A percentile compares a stretch with the other conserved stretches of the same genome.
phyloP scores from a whole-genome alignment of 2,113 vertebrate genomes.

The Forbesichthys papilliferus region DNA sequence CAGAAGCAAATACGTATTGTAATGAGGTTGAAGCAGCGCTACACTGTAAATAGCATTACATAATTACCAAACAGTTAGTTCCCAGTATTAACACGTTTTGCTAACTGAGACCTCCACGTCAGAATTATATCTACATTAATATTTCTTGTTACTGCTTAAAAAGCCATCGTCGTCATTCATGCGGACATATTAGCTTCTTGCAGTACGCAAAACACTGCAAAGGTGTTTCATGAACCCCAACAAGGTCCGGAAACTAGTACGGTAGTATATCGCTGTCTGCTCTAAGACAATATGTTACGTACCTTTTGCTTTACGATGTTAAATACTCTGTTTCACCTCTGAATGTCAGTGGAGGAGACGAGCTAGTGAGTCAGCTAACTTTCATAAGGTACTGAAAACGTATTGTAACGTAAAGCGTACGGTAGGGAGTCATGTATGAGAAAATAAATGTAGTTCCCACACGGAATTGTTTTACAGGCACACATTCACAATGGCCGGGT shows the following conservation, averaged over 20 bases:
- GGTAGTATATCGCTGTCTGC: background rate
- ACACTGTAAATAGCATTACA: too few species aligned
- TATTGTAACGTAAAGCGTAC: too few species aligned
- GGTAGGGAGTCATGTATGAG: background rate
- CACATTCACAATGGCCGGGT: constrained; percentile 55
- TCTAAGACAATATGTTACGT: background rate
- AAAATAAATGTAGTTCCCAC: constrained; percentile 12
- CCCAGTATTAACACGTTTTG: too few species aligned
- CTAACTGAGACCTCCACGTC: too few species aligned
- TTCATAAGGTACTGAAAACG: constrained; percentile 42
- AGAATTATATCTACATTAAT: too few species aligned
- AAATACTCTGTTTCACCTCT: background rate
- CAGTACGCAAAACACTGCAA: background rate
- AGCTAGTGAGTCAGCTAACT: background rate
- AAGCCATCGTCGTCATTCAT: too few species aligned
- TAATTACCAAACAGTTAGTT: too few species aligned
- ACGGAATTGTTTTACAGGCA: constrained; percentile 39
- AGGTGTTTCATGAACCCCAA: background rate
- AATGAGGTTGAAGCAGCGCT: too few species aligned
- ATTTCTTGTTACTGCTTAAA: too few species aligned
- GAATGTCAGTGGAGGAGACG: constrained; percentile 53
- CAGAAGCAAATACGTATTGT: too few species aligned
- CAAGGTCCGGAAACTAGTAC: background rate
- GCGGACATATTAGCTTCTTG: background rate
- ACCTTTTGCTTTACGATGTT: constrained; percentile 28